These are phyloP conservation scores for Leguminivora glycinivorella DNA, from an alignment of 1,140 invertebrate genomes.

Conservation along the genomic window DNA sequence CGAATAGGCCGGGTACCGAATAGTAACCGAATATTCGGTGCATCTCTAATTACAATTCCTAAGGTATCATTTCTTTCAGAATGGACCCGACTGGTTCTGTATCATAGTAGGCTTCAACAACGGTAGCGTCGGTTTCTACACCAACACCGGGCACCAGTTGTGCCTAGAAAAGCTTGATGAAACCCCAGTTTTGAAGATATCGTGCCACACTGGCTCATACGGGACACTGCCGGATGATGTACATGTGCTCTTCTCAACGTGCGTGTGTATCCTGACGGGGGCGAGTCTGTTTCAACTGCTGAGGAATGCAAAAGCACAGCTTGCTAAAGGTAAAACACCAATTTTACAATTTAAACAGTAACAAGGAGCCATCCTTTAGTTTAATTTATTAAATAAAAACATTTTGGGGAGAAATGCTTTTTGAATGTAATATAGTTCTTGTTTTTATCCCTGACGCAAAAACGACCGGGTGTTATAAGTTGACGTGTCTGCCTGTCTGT, in stretches of 20 bases:
- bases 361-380: too few species aligned
- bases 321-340: slow-evolving; percentile 85
- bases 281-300: slow-evolving; percentile 90
- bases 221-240: slow-evolving; percentile 89
- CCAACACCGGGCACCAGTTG: slow-evolving; percentile 90
- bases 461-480: too few species aligned
- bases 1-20: too few species aligned
- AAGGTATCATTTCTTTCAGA: slow-evolving; percentile 75
- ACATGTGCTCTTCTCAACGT: slow-evolving; percentile 87
- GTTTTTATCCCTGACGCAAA: too few species aligned
- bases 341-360: not conserved
- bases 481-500: too few species aligned
- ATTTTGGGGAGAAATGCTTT: too few species aligned
- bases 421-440: too few species aligned
- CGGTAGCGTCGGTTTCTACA: slow-evolving; percentile 93
- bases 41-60: too few species aligned
- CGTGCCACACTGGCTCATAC: slow-evolving; percentile 87
- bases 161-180: slow-evolving; percentile 92
- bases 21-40: too few species aligned
- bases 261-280: slow-evolving; percentile 90
- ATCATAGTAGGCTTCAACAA: slow-evolving; percentile 92
- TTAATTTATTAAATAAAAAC: too few species aligned
- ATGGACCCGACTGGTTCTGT: slow-evolving; percentile 95
- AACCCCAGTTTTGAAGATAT: slow-evolving; percentile 88
- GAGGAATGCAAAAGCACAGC: slow-evolving; percentile 87